These are phyloP conservation scores for Barnardius zonarius DNA, from an alignment of 2,113 vertebrate species.

Conservation along the genomic window DNA sequence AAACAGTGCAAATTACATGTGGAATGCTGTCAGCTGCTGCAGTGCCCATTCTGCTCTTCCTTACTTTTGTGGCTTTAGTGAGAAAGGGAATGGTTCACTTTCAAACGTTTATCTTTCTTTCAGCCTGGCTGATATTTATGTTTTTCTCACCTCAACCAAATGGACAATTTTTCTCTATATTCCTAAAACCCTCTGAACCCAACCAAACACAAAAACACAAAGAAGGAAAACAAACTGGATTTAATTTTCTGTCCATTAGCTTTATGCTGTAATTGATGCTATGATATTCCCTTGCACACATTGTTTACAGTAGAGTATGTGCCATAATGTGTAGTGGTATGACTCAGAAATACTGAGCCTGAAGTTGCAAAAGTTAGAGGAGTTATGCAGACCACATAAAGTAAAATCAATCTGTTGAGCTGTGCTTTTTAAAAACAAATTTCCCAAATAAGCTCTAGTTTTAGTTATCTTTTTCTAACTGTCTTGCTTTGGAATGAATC, in stretches of 20 bases:
- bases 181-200: not conserved
- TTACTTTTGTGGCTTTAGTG: not conserved
- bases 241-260: not conserved
- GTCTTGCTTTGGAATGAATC: not conserved
- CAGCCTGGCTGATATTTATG: not conserved
- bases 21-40: not conserved
- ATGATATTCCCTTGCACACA: not conserved
- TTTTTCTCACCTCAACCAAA: not conserved
- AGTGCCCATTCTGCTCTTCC: not conserved
- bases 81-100: not conserved
- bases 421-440: not conserved
- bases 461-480: not conserved
- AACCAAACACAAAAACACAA: not conserved
- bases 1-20: not conserved
- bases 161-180: not conserved
- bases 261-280: not conserved
- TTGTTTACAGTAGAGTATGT: not conserved
- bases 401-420: not conserved
- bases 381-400: not conserved
- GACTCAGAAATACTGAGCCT: not conserved
- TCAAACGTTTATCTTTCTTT: not conserved
- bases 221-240: not conserved
- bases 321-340: not conserved
- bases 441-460: not conserved
- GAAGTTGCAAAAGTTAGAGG: not conserved